These are phyloP conservation scores for Ormyrus rosae DNA, from an alignment of 2,888 invertebrate genomes.

Conservation along the genomic window DNA sequence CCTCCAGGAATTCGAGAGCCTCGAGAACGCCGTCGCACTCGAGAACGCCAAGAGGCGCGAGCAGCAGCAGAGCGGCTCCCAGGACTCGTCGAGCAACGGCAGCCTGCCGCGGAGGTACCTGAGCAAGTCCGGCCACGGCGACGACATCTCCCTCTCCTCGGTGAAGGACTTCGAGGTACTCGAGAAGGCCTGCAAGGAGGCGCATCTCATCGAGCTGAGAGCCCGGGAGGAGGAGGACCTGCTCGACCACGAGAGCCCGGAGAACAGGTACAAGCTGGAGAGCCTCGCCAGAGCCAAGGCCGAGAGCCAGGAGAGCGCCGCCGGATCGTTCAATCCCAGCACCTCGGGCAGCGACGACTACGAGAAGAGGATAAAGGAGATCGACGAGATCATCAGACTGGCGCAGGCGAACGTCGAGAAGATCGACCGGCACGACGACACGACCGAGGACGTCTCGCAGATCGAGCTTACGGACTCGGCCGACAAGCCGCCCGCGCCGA, in stretches of 20 bases:
- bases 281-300: constrained; percentile 67
- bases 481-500: constrained; percentile 57
- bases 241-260: constrained; percentile 81
- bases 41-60: constrained; percentile 80
- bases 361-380: constrained; percentile 82
- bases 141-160: constrained; percentile 91
- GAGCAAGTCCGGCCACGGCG: constrained; percentile 83
- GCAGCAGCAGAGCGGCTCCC: constrained; percentile 80
- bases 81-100: constrained; percentile 91
- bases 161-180: constrained; percentile 95
- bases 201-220: constrained; percentile 87
- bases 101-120: constrained; percentile 86
- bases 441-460: constrained; percentile 78
- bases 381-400: constrained; percentile 83
- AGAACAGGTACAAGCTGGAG: constrained; percentile 79
- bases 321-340: constrained; percentile 75
- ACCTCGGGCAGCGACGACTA: constrained; percentile 80
- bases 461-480: constrained; percentile 66
- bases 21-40: constrained; percentile 89
- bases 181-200: constrained; percentile 91
- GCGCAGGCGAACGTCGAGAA: constrained; percentile 83
- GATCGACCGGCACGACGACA: constrained; percentile 78
- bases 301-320: constrained; percentile 67
- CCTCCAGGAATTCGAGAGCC: constrained; percentile 94
- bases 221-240: constrained; percentile 91